Evolutionary conservation across 2,797 vertebrate genomes (phyloP), one percentile per base, ranked within the genome.

Genomic region (Anas acuta): DNA sequence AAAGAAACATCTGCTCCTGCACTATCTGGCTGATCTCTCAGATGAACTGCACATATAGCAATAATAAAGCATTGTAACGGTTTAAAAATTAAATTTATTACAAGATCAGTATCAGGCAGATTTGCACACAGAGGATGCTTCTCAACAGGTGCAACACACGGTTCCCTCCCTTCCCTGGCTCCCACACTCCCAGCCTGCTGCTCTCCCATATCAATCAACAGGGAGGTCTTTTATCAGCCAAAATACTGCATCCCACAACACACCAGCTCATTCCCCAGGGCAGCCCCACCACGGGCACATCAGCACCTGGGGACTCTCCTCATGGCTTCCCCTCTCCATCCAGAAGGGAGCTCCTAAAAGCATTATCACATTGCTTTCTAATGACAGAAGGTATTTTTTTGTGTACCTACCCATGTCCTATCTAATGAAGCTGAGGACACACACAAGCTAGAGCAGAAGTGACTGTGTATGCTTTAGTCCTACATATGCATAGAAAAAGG

Each of bases 341-440:
- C 49, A 61, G 30, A n/a, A 53, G 30, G 53, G 39, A 0, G 0
- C 8, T 62, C n/a, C 35, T 1, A 0, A 12, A 41, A 70, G 0
- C 7, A 2, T 37, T 3, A 2, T 49, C 1, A 0, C 4, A 0
- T 8, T 49, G n/a, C 11, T 62, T 39, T 33, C 66, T 21, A 8
- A 35, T 5, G 84, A 26, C 23, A 37, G n/a, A 60, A 87, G 76
- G 19, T 4, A 9, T 7, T 22, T 20, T 43, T 75, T 65, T 45
- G 7, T 43, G 53, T 35, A 43, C 25, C 22, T 58, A 66, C 15
- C 45, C 3, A 0, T 0, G 10, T 7, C 60, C 2, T 33, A 35
- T 5, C 28, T 74, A 57, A 37, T 0, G 0, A 6, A 37, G 9
- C 9, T 47, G 43, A 35, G 12, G 45, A 7, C 23, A n/a, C 12